Evolutionary conservation across 1,140 invertebrate genomes (phyloP).

Genomic region (Euwallacea similis): DNA sequence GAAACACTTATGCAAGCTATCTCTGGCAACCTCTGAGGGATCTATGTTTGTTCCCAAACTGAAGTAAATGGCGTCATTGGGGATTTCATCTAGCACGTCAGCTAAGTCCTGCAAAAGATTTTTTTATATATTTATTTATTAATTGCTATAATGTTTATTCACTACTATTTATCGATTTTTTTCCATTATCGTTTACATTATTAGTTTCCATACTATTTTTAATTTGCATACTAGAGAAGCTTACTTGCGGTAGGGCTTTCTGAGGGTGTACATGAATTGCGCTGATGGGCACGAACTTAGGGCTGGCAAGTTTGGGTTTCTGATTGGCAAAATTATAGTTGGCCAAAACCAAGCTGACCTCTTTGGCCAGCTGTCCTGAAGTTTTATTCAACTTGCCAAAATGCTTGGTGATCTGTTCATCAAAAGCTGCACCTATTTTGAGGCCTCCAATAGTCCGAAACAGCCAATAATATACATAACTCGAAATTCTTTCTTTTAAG

Average conservation of each 20-base stretch:
- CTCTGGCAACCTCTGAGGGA: conserved; percentile 57
- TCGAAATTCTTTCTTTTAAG: conserved; percentile 32
- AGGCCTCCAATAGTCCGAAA: neutral
- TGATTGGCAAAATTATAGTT: conserved; percentile 56
- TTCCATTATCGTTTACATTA: neutral
- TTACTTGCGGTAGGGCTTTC: conserved; percentile 52
- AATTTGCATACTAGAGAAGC: too few relatives aligned
- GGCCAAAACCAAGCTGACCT: conserved; percentile 58
- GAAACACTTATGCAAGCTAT: conserved; percentile 56
- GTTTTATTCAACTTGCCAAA: conserved; percentile 19
- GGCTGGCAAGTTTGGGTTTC: conserved; percentile 53
- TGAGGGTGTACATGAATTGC: conserved; percentile 56
- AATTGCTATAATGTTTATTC: neutral
- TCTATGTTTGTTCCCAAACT: conserved; percentile 61
- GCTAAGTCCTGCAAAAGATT: conserved; percentile 50
- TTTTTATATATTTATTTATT: neutral
- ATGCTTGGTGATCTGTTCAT: conserved; percentile 27
- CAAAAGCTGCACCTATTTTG: neutral
- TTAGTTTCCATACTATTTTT: too few relatives aligned
- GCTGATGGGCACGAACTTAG: conserved; percentile 56
- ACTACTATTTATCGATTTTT: neutral
- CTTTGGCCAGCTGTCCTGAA: conserved; percentile 42
- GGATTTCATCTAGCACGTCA: conserved; percentile 53
- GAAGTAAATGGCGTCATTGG: conserved; percentile 61
- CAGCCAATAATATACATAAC: conserved; percentile 16